Conservation (phyloP, 2,888 invertebrate genomes). For the Mystacides longicornis region DNA sequence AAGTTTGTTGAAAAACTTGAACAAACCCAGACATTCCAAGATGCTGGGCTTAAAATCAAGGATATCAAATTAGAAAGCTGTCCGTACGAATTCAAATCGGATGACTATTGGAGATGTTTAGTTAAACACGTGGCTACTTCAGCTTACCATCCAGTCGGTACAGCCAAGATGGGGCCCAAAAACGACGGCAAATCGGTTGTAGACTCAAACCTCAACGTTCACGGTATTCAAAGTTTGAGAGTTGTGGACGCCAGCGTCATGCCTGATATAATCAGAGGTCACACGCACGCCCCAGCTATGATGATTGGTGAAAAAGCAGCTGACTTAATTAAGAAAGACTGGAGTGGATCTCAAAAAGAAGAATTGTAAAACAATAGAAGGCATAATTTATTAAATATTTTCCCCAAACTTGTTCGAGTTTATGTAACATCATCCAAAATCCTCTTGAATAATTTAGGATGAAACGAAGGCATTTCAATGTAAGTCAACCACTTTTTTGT, state of each 20-base stretch:
- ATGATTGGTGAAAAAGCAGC: constrained; percentile 79
- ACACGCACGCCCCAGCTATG: constrained; percentile 61
- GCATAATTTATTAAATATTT: no score
- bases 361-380: not conserved
- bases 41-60: constrained; percentile 9
- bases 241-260: constrained; percentile 48
- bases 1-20: constrained; percentile 32
- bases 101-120: constrained; percentile 52
- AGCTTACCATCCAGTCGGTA: constrained; percentile 62
- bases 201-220: constrained; percentile 42
- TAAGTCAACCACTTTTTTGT: no score
- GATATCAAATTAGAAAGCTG: constrained; percentile 12
- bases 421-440: no score
- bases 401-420: no score
- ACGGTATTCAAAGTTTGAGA: constrained; percentile 46
- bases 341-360: constrained; percentile 27
- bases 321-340: constrained; percentile 58
- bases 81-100: constrained; percentile 31
- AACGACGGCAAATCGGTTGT: constrained; percentile 45
- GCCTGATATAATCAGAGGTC: constrained; percentile 48
- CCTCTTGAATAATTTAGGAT: no score
- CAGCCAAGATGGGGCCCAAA: constrained; percentile 57
- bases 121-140: constrained; percentile 47
- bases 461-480: no score
- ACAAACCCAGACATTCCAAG: constrained; percentile 18